These are phyloP conservation scores for Epizoanthus ramosus DNA, from an alignment of 92 coral and sea anemone species.

Conservation along the genomic window DNA sequence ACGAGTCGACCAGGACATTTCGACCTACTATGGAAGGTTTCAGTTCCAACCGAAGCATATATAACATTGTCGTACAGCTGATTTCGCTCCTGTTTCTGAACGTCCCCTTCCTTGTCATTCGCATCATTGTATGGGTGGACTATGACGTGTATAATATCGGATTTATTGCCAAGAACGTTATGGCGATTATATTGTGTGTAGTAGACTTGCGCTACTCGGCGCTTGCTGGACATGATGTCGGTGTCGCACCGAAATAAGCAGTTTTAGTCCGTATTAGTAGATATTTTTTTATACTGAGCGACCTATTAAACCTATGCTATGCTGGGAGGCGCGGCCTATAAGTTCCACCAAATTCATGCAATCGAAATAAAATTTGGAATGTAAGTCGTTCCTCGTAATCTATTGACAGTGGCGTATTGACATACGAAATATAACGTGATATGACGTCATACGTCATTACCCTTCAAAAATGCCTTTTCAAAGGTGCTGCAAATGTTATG, in stretches of 20 bases:
- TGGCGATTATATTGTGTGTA: conserved; percentile 29
- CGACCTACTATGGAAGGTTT: conserved; percentile 27
- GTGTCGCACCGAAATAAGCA: background rate
- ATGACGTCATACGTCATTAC: no score
- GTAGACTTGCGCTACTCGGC: conserved; percentile 29
- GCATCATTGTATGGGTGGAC: conserved; percentile 44
- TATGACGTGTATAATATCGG: conserved; percentile 44
- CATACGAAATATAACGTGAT: no score
- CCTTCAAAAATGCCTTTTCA: no score
- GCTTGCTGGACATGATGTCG: conserved; percentile 21
- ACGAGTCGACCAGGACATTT: conserved; percentile 24
- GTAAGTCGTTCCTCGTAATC: no score
- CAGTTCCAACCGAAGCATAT: conserved; percentile 26
- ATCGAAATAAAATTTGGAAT: no score
- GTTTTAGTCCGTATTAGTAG: no score
- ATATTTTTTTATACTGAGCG: no score
- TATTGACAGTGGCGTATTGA: no score
- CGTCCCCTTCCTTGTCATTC: conserved; percentile 51
- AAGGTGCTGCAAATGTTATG: no score
- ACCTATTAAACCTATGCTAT: no score
- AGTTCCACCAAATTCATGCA: no score
- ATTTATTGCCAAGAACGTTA: conserved; percentile 51
- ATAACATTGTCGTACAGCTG: conserved; percentile 28
- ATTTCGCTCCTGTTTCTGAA: conserved; percentile 41
- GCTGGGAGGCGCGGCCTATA: no score